Conservation (phyloP, 2,797 vertebrate species). For the Falco biarmicus region DNA sequence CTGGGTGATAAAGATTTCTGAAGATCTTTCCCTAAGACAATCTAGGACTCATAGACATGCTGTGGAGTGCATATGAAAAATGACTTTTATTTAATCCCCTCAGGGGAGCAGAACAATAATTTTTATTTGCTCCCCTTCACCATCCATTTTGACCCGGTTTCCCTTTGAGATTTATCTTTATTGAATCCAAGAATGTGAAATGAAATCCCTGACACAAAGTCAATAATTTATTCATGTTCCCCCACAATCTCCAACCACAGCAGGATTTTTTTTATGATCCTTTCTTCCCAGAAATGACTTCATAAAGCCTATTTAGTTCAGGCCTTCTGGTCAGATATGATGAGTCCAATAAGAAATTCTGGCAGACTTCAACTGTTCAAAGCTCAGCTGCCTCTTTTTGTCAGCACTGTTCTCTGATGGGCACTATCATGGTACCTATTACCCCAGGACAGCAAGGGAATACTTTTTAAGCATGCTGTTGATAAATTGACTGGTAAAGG, state of each 20-base stretch:
- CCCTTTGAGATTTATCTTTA: slow-evolving; percentile 1
- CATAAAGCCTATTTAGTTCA: not conserved
- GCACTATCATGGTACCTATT: not conserved
- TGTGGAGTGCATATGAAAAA: not conserved
- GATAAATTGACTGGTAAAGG: not conserved
- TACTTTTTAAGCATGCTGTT: not conserved
- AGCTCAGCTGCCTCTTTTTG: not conserved
- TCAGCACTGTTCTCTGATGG: not conserved
- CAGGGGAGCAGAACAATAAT: not conserved
- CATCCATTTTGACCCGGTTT: not conserved
- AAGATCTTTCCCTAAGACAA: not conserved
- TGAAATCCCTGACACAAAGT: slow-evolving; percentile 1
- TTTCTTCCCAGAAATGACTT: not conserved
- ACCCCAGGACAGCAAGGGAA: not conserved
- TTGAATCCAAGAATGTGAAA: not conserved
- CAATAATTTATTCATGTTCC: slow-evolving; percentile 31
- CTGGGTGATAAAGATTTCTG: not conserved
- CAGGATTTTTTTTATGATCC: not conserved
- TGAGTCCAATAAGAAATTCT: not conserved
- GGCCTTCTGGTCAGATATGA: not conserved
- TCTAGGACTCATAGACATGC: not conserved
- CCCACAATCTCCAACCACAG: not conserved
- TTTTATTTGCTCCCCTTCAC: not conserved
- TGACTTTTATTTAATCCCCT: not conserved
- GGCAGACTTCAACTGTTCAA: not conserved